Base-by-base conservation (phyloP, 2,797 vertebrate species). In the Helostoma temminkii region DNA sequence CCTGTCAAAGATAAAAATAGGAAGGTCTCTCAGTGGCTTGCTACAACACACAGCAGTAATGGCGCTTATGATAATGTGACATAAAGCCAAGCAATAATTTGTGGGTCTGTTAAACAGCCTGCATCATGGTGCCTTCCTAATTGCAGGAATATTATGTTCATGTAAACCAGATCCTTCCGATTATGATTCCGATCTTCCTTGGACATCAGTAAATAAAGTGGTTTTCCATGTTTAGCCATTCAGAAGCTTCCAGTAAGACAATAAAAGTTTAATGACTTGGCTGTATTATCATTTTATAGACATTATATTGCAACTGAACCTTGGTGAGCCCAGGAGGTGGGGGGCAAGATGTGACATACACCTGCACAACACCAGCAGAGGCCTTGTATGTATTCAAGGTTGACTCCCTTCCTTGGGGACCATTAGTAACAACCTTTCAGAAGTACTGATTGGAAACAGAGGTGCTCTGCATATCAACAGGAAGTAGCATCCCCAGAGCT, bases 361-460 rank as follows among this genome's bases (percentile, higher is more conserved):
- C 77, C 82, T 64, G 65, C 66, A 74, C 68, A 76, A 81, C 12
- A 26, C 32, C 26, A 30, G 67, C 49, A 45, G 76, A 80, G 76
- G 80, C 28, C 84, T 90, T 88, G 88, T 93, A 74, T 82, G 86
- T 90, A 92, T 89, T 94, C 83, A 84, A 91, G 91, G 92, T 91
- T 89, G 89, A 81, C 81, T 84, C 61, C 41, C 60, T 69, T 89
- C 90, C 90, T 92, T 80, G 2, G 87, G 93, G 92, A 94, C 89
- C 80, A 89, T 92, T 91, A 92, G 85, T 87, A 94, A 93, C 88
- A 94, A 86, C 79, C 91, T 95, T 94, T 95, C 90, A 93, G 79
- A 92, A 88, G 86, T 76, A 90, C 92, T 93, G 93, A 96, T 95
- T 95, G 88, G 89, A 88, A 87, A 82, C 53, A 76, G 83, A 86